phyloP scores from a whole-genome alignment of 2,797 vertebrate species.

The Argya squamiceps region DNA sequence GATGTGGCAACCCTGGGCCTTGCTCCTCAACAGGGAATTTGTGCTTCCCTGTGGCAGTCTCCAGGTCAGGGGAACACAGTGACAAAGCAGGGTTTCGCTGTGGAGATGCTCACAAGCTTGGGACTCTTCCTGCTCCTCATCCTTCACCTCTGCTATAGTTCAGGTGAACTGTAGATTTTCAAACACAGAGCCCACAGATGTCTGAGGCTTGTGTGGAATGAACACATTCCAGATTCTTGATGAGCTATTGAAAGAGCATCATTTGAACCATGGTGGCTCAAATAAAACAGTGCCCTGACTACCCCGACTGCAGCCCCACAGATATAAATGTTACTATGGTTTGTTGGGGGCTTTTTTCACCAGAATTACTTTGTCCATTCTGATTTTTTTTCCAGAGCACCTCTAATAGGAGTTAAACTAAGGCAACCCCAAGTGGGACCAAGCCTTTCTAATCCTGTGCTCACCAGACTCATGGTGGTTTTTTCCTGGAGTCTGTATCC shows the following conservation, averaged over 20 bases:
- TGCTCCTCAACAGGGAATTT: not conserved
- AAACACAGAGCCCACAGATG: not conserved
- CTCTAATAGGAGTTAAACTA: not conserved
- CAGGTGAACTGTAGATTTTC: not conserved
- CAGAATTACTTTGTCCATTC: not conserved
- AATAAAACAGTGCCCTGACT: not conserved
- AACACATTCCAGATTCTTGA: not conserved
- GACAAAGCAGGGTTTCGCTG: not conserved
- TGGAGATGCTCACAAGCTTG: not conserved
- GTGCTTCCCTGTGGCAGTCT: not conserved
- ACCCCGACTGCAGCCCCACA: not conserved
- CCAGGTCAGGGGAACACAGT: not conserved
- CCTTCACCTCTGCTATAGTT: not conserved
- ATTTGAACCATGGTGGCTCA: rapidly evolving
- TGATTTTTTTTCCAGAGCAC: not conserved
- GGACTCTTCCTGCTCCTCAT: not conserved
- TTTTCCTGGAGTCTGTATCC: not conserved
- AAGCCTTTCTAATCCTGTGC: not conserved
- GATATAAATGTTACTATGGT: not conserved
- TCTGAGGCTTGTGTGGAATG: not conserved
- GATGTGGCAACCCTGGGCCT: not conserved
- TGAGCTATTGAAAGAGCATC: not conserved
- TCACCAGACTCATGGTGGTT: not conserved
- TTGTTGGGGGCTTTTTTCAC: not conserved
- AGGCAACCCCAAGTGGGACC: not conserved